These are phyloP conservation scores for Aphaenogaster floridana DNA, from an alignment of 1,140 invertebrate species.

Conservation along the genomic window DNA sequence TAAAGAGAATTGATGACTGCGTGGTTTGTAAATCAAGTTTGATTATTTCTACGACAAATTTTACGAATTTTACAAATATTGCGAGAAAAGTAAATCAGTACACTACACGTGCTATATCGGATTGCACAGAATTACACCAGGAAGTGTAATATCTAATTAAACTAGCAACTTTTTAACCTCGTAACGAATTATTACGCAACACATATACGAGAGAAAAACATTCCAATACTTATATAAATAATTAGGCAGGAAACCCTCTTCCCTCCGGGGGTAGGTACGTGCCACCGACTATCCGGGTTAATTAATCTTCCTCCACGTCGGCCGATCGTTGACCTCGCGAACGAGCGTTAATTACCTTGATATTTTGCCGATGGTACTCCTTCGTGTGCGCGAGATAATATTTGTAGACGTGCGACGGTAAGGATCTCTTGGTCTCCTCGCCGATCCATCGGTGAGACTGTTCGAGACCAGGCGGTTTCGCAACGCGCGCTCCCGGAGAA, in stretches of 20 bases:
- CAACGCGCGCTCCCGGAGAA: constrained; percentile 76
- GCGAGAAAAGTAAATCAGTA: constrained; percentile 15
- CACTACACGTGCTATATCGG: background rate
- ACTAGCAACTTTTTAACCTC: background rate
- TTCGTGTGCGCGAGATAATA: constrained; percentile 89
- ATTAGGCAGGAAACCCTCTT: background rate
- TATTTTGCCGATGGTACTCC: constrained; percentile 87
- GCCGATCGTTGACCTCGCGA: constrained; percentile 7
- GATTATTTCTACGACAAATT: constrained; percentile 7
- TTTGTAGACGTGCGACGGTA: constrained; percentile 90
- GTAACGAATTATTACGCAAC: background rate
- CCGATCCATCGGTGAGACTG: constrained; percentile 89
- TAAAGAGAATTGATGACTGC: constrained; percentile 4
- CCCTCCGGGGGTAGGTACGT: background rate
- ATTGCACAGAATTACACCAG: background rate
- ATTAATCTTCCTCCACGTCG: constrained; percentile 34
- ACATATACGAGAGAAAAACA: background rate
- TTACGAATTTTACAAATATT: background rate
- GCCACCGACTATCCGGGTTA: constrained; percentile 32
- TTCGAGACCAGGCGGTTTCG: constrained; percentile 79
- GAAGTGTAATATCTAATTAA: constrained; percentile 13
- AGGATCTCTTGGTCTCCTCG: constrained; percentile 89
- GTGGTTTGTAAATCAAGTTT: background rate
- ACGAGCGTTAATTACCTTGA: constrained; percentile 87
- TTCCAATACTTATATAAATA: constrained; percentile 23